phyloP scores from a whole-genome alignment of 2,797 vertebrate genomes.

The Oryzias dopingdopingensis region DNA sequence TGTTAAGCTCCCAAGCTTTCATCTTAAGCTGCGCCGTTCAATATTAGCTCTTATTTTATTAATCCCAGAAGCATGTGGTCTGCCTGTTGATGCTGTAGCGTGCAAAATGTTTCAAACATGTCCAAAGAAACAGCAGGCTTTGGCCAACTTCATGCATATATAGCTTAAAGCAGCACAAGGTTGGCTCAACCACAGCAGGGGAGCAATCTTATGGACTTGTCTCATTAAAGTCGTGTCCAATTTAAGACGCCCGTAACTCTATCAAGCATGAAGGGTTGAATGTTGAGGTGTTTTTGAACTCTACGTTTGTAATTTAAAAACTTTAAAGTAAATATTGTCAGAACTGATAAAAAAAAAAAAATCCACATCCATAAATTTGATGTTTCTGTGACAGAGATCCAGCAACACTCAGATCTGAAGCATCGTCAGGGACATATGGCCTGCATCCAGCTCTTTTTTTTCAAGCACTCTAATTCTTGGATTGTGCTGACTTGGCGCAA shows the following conservation, averaged over 20 bases:
- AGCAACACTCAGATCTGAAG: constrained; percentile 30
- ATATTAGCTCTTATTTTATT: constrained; percentile 47
- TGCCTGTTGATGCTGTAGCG: constrained; percentile 44
- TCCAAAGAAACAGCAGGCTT: constrained; percentile 36
- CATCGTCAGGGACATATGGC: constrained; percentile 34
- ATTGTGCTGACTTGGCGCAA: constrained; percentile 55
- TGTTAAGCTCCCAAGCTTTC: constrained; percentile 21
- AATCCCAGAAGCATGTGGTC: constrained; percentile 60
- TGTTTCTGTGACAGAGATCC: constrained; percentile 17
- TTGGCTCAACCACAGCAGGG: constrained; percentile 42
- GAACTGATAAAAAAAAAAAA: constrained; percentile 19
- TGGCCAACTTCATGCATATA: constrained; percentile 36
- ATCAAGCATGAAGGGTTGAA: constrained; percentile 5
- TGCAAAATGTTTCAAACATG: constrained; percentile 44
- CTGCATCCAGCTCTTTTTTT: constrained; percentile 26
- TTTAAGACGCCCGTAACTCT: constrained; percentile 31
- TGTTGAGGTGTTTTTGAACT: not conserved
- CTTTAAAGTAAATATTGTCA: not conserved
- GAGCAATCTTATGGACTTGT: constrained; percentile 32
- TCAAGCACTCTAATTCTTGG: constrained; percentile 32
- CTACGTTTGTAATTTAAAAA: constrained; percentile 1
- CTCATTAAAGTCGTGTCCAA: constrained; percentile 49
- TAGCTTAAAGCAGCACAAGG: constrained; percentile 33
- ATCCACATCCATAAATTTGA: constrained; percentile 17
- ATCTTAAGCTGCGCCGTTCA: constrained; percentile 38